Conservation (phyloP, 1,140 invertebrate species). For the Glossosoma conforme region DNA sequence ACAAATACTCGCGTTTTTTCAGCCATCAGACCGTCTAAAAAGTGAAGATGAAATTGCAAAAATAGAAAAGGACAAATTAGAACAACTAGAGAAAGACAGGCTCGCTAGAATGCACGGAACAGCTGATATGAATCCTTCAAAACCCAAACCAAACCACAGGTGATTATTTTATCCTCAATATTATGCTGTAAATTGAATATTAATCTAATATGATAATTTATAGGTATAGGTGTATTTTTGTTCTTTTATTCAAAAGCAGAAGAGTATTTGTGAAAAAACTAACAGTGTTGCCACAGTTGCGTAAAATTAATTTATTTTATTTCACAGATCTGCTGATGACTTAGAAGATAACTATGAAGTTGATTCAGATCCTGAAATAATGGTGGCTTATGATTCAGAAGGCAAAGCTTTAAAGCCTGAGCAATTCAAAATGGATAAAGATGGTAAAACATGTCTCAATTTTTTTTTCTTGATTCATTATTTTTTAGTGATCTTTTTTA, state of each 20-base stretch:
- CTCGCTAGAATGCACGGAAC: constrained; percentile 70
- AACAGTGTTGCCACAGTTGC: background rate
- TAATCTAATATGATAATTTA: background rate
- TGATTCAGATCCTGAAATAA: constrained; percentile 48
- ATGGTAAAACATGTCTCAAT: constrained; percentile 33
- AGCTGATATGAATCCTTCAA: constrained; percentile 38
- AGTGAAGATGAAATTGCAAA: constrained; percentile 75
- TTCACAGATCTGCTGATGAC: constrained; percentile 71
- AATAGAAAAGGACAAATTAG: constrained; percentile 74
- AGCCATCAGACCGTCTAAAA: constrained; percentile 73
- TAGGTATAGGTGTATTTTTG: too few species aligned
- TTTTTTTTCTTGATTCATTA: background rate
- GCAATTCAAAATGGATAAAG: constrained; percentile 39
- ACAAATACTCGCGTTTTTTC: too few species aligned
- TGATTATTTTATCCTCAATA: constrained; percentile 13
- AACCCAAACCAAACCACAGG: constrained; percentile 25
- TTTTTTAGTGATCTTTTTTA: background rate
- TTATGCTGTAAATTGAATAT: background rate
- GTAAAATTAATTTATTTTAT: constrained; percentile 4
- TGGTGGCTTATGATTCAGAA: constrained; percentile 53
- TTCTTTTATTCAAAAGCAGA: too few species aligned
- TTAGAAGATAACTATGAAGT: constrained; percentile 68
- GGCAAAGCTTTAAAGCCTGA: constrained; percentile 45
- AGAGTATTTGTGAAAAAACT: too few species aligned
- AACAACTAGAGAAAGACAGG: constrained; percentile 73